These are phyloP conservation scores for Hippasteria phrygiana DNA, from an alignment of 53 echinoderm and acorn worm genomes.

Conservation along the genomic window DNA sequence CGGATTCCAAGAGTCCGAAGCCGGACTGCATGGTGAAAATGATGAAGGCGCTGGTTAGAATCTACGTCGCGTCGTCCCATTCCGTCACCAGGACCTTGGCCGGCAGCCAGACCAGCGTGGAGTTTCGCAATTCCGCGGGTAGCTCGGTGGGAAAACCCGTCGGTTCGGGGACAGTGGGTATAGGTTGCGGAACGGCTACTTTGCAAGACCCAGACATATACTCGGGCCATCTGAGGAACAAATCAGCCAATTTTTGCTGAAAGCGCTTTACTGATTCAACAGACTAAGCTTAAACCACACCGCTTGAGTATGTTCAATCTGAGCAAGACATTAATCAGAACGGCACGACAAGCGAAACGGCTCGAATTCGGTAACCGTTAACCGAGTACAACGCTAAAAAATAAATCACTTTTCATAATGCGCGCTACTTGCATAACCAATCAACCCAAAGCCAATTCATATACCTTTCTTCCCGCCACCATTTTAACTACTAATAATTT, in stretches of 20 bases:
- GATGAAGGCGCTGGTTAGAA: conserved; percentile 88
- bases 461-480: too few relatives aligned
- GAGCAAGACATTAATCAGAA: not conserved
- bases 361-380: conserved; percentile 8
- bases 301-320: not conserved
- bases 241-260: not conserved
- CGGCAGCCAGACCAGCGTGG: not conserved
- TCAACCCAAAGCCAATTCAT: too few relatives aligned
- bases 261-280: not conserved
- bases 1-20: conserved; percentile 85
- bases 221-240: not conserved
- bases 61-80: conserved; percentile 94
- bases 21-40: conserved; percentile 92
- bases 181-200: not conserved
- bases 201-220: conserved; percentile 7
- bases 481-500: too few relatives aligned
- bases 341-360: not conserved
- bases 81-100: not conserved
- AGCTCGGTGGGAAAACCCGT: not conserved
- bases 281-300: not conserved
- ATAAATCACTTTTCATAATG: not conserved
- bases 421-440: too few relatives aligned
- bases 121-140: not conserved
- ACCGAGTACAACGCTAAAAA: not conserved
- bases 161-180: not conserved